Evolutionary conservation across 2,888 invertebrate species (phyloP).

Genomic region (Calephelis perditalis): DNA sequence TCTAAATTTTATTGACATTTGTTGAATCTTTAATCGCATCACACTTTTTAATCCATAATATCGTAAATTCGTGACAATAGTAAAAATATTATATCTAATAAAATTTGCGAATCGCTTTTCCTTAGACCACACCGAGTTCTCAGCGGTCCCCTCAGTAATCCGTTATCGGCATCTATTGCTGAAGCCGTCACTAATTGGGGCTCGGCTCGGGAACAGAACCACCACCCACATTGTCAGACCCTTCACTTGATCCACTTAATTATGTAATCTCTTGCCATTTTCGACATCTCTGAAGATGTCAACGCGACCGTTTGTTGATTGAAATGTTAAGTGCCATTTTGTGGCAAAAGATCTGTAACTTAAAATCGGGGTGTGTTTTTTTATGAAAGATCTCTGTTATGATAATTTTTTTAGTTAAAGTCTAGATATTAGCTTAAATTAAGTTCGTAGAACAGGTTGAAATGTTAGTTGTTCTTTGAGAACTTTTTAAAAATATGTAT

Average conservation of each 20-base stretch:
- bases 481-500: no score
- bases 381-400: no score
- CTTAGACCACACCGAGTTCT: slow-evolving; percentile 28
- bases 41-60: no score
- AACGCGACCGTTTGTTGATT: slow-evolving; percentile 20
- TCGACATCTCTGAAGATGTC: slow-evolving; percentile 23
- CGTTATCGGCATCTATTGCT: slow-evolving; percentile 34
- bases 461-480: no score
- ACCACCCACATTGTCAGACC: slow-evolving; percentile 22
- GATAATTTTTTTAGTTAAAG: no score
- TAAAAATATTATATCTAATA: neutral
- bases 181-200: slow-evolving; percentile 46
- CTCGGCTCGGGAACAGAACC: slow-evolving; percentile 19
- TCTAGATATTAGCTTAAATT: no score
- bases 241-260: slow-evolving; percentile 36
- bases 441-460: no score
- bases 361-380: neutral
- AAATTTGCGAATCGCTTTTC: slow-evolving; percentile 29
- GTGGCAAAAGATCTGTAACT: neutral
- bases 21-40: no score
- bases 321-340: slow-evolving; percentile 15
- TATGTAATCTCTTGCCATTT: slow-evolving; percentile 33
- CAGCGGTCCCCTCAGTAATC: slow-evolving; percentile 27
- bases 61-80: neutral
- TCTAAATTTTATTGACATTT: no score